Evolutionary conservation across 2,113 vertebrate species (phyloP), one percentile per base, ranked within the genome.

Genomic region (Heloderma charlesbogerti): DNA sequence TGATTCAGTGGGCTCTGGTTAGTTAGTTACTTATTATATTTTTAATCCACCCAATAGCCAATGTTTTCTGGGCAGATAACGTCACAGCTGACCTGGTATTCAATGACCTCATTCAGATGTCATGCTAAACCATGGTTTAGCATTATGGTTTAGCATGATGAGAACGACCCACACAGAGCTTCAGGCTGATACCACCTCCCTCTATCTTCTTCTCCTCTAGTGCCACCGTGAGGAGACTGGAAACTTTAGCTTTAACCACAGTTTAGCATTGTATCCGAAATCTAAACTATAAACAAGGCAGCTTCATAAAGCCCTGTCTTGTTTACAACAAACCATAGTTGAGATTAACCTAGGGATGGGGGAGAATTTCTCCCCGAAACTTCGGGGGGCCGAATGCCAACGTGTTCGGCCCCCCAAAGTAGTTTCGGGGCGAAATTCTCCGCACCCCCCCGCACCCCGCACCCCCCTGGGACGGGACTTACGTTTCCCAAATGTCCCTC

Each of bases 1-100:
- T 60, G 12, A 5, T 48, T 89, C 90, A 87, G 29, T 75, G 93
- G 18, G 74, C 10, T 77, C 48, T 88, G 67, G 29, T 22, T 85
- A 92, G 5, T 54, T 54, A 7, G 5, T 12, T 63, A 22, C 22
- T 63, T 22, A 3, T 63, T 4, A 63, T 63, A 63, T 63, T 63
- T 63, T 20, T 63, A 63, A 63, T 63, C 60, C 22, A 12, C 60
- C 5, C 16, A 10, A 63, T 63, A 63, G 22, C 60, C 60, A 63
- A 63, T 63, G 60, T 22, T 63, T 63, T 63, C 60, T 20, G 60
- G 60, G 60, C 60, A 63, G 60, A 22, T 69, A 72, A 72, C 69
- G 92, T 93, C 83, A 89, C 37, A 77, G 72, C 29, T 77, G 54
- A 40, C 71, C 71, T 34, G 9, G 16, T 8, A 6, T 37, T 78